A percentile compares a stretch with the other conserved stretches of the same genome.
Conservation (phyloP, 2,888 invertebrate genomes). For the Nematopogon swammerdamellus region DNA sequence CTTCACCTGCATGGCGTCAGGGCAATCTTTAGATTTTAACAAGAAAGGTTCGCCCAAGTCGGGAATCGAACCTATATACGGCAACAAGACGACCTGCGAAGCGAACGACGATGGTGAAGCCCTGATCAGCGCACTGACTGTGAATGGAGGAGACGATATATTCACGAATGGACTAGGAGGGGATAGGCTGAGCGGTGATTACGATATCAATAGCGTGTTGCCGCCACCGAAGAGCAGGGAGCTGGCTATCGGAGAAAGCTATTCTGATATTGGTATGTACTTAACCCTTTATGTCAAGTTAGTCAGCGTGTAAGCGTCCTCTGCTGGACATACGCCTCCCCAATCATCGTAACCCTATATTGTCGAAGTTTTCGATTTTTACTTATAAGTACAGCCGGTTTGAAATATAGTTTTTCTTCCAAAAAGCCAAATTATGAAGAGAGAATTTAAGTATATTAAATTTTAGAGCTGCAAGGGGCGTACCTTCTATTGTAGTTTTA, state of each 20-base stretch:
- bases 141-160: conserved; percentile 39
- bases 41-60: conserved; percentile 47
- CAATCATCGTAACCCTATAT: no score
- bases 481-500: no score
- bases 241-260: conserved; percentile 51
- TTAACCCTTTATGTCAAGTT: no score
- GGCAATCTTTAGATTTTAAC: conserved; percentile 41
- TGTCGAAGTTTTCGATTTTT: no score
- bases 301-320: no score
- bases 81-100: conserved; percentile 45
- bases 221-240: conserved; percentile 49
- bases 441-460: no score
- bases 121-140: conserved; percentile 27
- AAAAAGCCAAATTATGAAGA: no score
- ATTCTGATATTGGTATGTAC: conserved; percentile 48
- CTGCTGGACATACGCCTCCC: no score
- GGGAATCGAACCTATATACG: conserved; percentile 42
- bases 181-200: conserved; percentile 46
- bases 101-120: conserved; percentile 39
- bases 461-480: no score
- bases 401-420: no score
- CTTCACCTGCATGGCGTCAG: conserved; percentile 47
- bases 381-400: no score
- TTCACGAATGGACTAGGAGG: conserved; percentile 41
- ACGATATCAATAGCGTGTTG: conserved; percentile 45